Conservation (phyloP, 2,797 vertebrate species). For the Enteromius viviparus region DNA sequence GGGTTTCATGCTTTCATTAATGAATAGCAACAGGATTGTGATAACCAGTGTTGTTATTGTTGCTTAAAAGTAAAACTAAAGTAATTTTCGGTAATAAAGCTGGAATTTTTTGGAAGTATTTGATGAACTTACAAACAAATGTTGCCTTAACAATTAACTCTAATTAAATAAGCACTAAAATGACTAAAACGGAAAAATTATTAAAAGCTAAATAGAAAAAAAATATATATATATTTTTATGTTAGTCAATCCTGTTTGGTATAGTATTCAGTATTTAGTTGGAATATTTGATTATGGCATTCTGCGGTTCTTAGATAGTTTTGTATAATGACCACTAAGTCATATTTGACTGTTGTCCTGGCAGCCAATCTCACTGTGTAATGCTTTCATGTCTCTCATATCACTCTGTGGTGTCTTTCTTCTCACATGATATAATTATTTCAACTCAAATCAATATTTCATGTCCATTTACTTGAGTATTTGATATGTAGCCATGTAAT, state of each 20-base stretch:
- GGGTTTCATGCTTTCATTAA: background rate
- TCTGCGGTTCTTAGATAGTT: background rate
- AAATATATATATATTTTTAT: background rate
- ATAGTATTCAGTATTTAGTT: background rate
- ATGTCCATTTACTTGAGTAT: background rate
- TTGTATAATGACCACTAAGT: background rate
- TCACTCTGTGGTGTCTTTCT: background rate
- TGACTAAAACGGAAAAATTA: background rate
- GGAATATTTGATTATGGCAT: too few species aligned
- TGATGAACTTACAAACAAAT: background rate
- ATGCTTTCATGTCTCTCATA: background rate
- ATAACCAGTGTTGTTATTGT: background rate
- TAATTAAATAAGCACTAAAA: background rate
- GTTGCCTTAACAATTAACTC: background rate
- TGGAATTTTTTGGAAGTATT: background rate
- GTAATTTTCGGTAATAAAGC: background rate
- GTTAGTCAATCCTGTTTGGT: background rate
- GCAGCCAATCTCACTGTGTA: background rate
- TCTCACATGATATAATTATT: background rate
- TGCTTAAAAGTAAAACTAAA: background rate
- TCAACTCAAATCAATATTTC: background rate
- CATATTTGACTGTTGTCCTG: background rate
- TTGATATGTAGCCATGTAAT: slow-evolving; percentile 12
- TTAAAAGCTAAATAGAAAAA: background rate
- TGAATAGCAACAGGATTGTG: background rate